These are phyloP conservation scores for Moxostoma hubbsi DNA, from an alignment of 2,797 vertebrate genomes.

Conservation along the genomic window DNA sequence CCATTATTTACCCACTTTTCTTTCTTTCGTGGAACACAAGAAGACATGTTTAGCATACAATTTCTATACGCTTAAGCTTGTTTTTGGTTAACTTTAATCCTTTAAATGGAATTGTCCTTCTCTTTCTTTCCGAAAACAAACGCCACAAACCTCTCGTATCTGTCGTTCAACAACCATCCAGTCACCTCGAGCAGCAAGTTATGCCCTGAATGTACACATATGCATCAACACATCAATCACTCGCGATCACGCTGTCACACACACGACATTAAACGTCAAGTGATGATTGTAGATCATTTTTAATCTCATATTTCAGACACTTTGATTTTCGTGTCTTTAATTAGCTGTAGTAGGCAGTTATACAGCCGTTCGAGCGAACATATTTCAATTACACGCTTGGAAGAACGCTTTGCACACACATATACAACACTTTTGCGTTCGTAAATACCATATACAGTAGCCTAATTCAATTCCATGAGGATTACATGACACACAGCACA, in stretches of 20 bases:
- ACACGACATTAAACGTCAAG: not conserved
- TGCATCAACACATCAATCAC: constrained; percentile 30
- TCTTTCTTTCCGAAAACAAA: no score
- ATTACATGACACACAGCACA: not conserved
- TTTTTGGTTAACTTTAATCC: not conserved
- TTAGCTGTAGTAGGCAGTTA: not conserved
- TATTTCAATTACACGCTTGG: not conserved
- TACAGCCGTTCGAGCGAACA: not conserved
- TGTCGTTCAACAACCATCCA: constrained; percentile 9
- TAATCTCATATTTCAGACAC: not conserved
- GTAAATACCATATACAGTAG: constrained; percentile 8
- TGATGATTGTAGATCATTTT: not conserved
- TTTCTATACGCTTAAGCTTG: no score
- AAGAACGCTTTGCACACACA: not conserved
- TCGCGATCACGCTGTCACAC: constrained; percentile 4
- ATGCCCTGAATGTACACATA: no score
- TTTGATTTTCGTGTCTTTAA: not conserved
- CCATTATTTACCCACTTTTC: no score
- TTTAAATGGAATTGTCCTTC: not conserved
- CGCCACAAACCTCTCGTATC: not conserved
- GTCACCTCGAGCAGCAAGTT: not conserved
- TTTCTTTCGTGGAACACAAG: no score
- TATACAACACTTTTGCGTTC: not conserved
- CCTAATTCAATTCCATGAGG: constrained; percentile 4
- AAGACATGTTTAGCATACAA: no score